Evolutionary conservation across 2,797 vertebrate genomes (phyloP).

Genomic region (Toxotes lorentzi): DNA sequence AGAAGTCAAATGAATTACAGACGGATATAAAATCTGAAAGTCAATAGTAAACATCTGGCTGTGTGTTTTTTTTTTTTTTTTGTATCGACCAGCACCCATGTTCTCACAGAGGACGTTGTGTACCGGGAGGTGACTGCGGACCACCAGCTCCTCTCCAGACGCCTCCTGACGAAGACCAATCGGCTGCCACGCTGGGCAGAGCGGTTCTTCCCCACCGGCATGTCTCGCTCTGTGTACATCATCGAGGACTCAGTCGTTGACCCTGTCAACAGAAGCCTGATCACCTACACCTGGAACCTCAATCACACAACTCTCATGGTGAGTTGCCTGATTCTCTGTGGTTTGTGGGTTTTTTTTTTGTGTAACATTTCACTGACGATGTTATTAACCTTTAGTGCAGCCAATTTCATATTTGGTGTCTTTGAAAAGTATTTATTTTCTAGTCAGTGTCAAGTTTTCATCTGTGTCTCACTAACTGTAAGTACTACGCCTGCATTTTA

Average conservation of each 20-base stretch:
- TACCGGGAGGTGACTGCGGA: slow-evolving; percentile 86
- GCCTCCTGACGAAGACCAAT: slow-evolving; percentile 93
- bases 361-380: not conserved
- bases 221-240: slow-evolving; percentile 94
- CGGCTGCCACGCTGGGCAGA: slow-evolving; percentile 96
- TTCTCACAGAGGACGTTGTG: slow-evolving; percentile 88
- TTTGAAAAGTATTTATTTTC: not conserved
- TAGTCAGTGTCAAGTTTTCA: not conserved
- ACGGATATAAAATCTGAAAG: slow-evolving; percentile 19
- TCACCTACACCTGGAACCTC: slow-evolving; percentile 96
- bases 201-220: slow-evolving; percentile 90
- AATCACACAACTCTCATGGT: slow-evolving; percentile 97
- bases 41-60: not conserved
- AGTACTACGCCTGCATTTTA: not conserved
- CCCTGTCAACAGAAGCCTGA: slow-evolving; percentile 90
- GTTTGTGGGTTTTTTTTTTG: not conserved
- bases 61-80: slow-evolving; percentile 27
- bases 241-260: slow-evolving; percentile 96
- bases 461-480: not conserved
- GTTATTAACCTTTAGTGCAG: not conserved
- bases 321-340: slow-evolving; percentile 45
- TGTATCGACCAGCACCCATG: slow-evolving; percentile 80
- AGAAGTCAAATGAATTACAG: not conserved
- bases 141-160: slow-evolving; percentile 82
- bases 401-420: not conserved